Base-by-base conservation (phyloP, 2,888 invertebrate species). In the Drosophila pseudotalamancana region DNA sequence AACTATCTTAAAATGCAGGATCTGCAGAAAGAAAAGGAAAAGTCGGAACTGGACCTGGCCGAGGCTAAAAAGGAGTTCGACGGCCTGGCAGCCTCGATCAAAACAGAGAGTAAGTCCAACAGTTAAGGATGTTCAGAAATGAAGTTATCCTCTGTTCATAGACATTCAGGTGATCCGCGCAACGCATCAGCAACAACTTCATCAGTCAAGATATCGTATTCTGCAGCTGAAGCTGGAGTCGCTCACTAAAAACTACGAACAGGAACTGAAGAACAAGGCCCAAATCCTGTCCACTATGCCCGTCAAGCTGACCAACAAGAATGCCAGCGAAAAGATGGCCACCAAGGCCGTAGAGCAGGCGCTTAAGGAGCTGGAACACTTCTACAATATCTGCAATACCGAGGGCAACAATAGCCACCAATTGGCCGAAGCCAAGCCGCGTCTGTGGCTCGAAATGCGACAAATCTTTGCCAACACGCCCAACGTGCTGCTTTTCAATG, bases 391-490 rank as follows among this genome's bases (percentile, higher is more conserved):
- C 12, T 85, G 74, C 25, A 64, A 82, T 32, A 72, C 64, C 16
- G 82, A 82, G 29, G 76, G 57, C 12, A 61, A 67, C 65, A 74
- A 51, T n/a, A 14, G 18, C 1, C 59, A 67, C 11, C 39, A 42
- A 1, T 5, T 90, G 32, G 69, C 77, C 1, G 87, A 89, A 21
- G 79, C 86, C 3, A 90, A 90, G 32, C 57, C 80, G 4, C 72
- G 66, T 6, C 66, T 91, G 8, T 91, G 91, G 91, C 43, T 68
- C 0, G 87, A 89, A 29, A 77, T 91, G 73, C 88, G 90, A 2
- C 50, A 63, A 3, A 86, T 83, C 9, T 91, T 91, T 45, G 65
- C 73, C 1, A 82, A 90, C 27, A 86, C 89, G 1, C 91, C 91
- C 3, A 90, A 89, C 18, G 87, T 87, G 27, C 54, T 86, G 27